Base-by-base conservation (phyloP, 2,113 vertebrate species). In the Motacilla tschutschensis region DNA sequence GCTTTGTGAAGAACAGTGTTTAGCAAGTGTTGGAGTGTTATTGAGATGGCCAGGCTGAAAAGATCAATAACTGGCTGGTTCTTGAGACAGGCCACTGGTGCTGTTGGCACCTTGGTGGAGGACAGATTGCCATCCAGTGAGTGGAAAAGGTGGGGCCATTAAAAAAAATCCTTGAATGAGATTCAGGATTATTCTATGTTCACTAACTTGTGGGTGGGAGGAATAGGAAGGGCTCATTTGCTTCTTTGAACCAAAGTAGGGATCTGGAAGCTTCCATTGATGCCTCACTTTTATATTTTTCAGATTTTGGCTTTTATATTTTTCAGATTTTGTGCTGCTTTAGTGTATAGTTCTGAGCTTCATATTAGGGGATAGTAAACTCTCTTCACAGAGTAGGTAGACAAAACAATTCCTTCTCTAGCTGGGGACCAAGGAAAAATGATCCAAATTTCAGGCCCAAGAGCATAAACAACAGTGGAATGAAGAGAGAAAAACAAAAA, bases 161-260 rank as follows among this genome's bases (percentile, higher is more conserved):
- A 57, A 90, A 33, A 33, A 77, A 75, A 63, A 43, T 16, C 20
- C 43, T 64, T 22, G 12, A 33, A 79, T 35, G 20, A 60, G 40
- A 74, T 73, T 48, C 15, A 54, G 7, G 17, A 43, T 62, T 59
- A 35, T 55, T 28, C 2, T 64, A 3, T 28, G 14, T 28, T 60
- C 2, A 43, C 6, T 57, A 40, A 64, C 2, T 1, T 70, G 12
- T 36, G 11, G 5, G 4, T 48, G 8, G 4, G 7, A n/a, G 13
- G 14, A 69, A 83, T 3, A 73, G 31, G 19, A 64, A 60, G 9
- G 31, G 13, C 4, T 60, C 15, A 8, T 51, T 84, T 69, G 15
- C 74, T 62, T 81, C 43, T 62, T 73, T 9, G 8, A 70, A 83
- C 62, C 5, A 29, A 55, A 26, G n/a, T 17, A 57, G 28, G 7